Evolutionary conservation across 1,140 invertebrate genomes (phyloP).

Genomic region (Drosophila athabasca): DNA sequence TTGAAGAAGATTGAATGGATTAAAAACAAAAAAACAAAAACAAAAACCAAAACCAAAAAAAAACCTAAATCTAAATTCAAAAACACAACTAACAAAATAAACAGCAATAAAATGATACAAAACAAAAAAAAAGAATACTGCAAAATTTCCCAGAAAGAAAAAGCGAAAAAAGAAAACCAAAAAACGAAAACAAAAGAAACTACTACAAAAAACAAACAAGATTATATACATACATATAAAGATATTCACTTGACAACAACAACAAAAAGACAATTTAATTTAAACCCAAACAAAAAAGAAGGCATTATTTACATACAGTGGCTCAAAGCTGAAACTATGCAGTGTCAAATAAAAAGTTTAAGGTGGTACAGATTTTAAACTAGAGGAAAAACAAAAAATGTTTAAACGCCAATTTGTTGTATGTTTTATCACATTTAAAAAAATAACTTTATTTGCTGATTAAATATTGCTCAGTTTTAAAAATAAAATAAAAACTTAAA

Average conservation of each 20-base stretch:
- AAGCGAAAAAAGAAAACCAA: slow-evolving; percentile 54
- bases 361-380: no score
- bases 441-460: no score
- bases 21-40: no score
- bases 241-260: slow-evolving; percentile 76
- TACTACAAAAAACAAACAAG: slow-evolving; percentile 65
- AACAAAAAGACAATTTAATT: slow-evolving; percentile 58
- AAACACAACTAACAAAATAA: slow-evolving; percentile 62
- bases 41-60: slow-evolving; percentile 62
- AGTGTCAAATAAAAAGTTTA: no score
- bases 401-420: no score
- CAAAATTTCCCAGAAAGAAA: slow-evolving; percentile 69
- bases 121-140: slow-evolving; percentile 39
- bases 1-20: slow-evolving; percentile 84
- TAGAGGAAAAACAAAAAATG: no score
- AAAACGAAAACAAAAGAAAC: slow-evolving; percentile 33
- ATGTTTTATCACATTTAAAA: no score
- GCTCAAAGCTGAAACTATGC: no score
- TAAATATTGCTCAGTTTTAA: no score
- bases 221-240: slow-evolving; percentile 73
- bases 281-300: slow-evolving; percentile 52
- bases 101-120: slow-evolving; percentile 62
- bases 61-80: slow-evolving; percentile 56
- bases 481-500: no score
- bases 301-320: slow-evolving; percentile 76